Base-by-base conservation (phyloP, 2,797 vertebrate genomes). In the Gallinago stenura region DNA sequence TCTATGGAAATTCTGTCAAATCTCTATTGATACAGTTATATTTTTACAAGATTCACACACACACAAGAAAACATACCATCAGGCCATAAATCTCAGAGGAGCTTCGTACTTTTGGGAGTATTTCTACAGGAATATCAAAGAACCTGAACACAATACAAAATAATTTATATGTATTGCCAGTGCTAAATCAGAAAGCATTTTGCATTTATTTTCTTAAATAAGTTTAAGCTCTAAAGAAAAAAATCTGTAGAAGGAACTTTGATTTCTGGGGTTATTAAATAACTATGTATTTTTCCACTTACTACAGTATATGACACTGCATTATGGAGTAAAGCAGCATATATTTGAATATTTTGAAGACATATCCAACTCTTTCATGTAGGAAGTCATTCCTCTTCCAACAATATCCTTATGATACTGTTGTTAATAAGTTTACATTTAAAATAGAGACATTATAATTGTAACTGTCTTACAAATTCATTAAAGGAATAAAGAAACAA, bases 31-130 rank as follows among this genome's bases (percentile, higher is more conserved):
- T 64, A 35, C 9, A 83, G 21, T n/a, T 71, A 14, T 19, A 68
- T 45, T 91, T 91, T 83, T 56, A 76, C 9, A 87, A 50, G 45
- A 89, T 24, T 12, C 15, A 75, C 16, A 83, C 46, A 50, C 48
- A 46, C 37, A 84, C 9, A 91, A 20, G 97, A 98, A 90, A 82
- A 96, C 94, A 43, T 98, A 99, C 99, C 99, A 99, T 99, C 92
- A 99, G 95, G 54, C 99, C 99, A 62, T 99, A 99, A 85, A 99
- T 99, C 97, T 99, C 99, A 43, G 99, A 99, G 43, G 99, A 99
- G 95, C 99, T 99, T 96, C 99, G 98, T 71, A 99, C 99, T 91
- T 97, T 98, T 79, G 99, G 99, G 86, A 99, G 97, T 97, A 99
- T 99, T 96, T 98, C 98, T 99, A 99, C 99, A 64, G 99, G 99